Base-by-base conservation (phyloP, 2,888 invertebrate species). In the Xylota segnis region DNA sequence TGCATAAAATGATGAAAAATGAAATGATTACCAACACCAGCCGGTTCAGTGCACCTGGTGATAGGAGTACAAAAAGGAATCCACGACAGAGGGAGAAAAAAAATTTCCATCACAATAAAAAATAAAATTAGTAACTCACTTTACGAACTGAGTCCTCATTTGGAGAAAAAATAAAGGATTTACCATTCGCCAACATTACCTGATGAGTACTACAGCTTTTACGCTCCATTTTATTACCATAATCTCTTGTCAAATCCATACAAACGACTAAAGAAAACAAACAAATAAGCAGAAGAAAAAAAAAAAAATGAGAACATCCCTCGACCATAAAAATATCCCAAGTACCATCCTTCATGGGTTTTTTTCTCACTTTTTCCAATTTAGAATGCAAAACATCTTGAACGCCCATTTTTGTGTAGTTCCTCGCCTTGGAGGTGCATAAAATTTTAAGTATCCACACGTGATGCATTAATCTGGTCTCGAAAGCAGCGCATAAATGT, bases 381-480 rank as follows among this genome's bases (percentile, higher is more conserved):
- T 63, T 63, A 27, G 29, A 45, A 63, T 45, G 45, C 61, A 61
- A 43, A 61, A 40, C 27, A 23, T 29, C 43, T 29, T 45, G 61
- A 23, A 6, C 18, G 18, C 12, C 29, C 37, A 37, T 18, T 29
- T 18, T 27, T 43, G 18, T 40, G 12, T 63, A 63, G 61, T 63
- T 63, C 45, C 29, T 63, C 29, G 29, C 16, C 43, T n/a, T 3
- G 10, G 10, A 18, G 29, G 4, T 27, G 45, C 18, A 23, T 63
- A 29, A 43, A 43, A 14, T 61, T 14, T 43, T 27, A 63, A 63
- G 43, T n/a, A 63, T 27, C 61, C 61, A 63, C 61, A 45, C 45
- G 61, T 63, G 61, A 63, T 63, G 61, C 45, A 45, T 63, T 45
- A 63, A 27, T 45, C 45, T 29, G 10, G 29, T 45, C 45, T 9